Conservation (phyloP, 2,113 vertebrate genomes). For the Ciconia boyciana region DNA sequence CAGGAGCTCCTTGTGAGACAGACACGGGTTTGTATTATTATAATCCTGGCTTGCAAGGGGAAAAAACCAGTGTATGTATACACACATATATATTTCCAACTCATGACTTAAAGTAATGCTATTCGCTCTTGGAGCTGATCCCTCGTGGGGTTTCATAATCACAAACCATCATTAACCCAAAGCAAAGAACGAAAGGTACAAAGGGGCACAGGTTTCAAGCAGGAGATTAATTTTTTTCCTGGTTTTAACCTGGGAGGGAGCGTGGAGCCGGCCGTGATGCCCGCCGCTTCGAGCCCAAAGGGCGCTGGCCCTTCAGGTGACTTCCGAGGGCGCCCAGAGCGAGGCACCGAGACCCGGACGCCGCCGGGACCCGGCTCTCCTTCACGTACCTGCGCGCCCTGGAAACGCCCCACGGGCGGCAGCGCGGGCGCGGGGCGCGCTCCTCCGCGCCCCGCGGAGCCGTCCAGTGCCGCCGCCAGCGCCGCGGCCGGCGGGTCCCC, state of each 20-base stretch:
- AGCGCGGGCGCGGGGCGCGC: not conserved
- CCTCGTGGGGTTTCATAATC: not conserved
- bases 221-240: not conserved
- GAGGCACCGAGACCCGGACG: not conserved
- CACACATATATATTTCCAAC: not conserved
- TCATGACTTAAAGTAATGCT: not conserved
- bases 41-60: not conserved
- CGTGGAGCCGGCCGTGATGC: not conserved
- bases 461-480: not conserved
- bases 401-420: not conserved
- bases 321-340: not conserved
- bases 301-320: not conserved
- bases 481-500: not conserved
- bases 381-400: not conserved
- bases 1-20: not conserved
- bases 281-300: accelerated
- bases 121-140: not conserved
- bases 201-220: constrained; percentile 7
- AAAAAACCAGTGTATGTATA: not conserved
- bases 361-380: not conserved
- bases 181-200: constrained; percentile 32
- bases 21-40: not conserved
- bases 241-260: not conserved
- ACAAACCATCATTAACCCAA: constrained; percentile 13
- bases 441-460: not conserved